phyloP scores from a whole-genome alignment of 2,113 vertebrate genomes.

The Tonatia bakeri region DNA sequence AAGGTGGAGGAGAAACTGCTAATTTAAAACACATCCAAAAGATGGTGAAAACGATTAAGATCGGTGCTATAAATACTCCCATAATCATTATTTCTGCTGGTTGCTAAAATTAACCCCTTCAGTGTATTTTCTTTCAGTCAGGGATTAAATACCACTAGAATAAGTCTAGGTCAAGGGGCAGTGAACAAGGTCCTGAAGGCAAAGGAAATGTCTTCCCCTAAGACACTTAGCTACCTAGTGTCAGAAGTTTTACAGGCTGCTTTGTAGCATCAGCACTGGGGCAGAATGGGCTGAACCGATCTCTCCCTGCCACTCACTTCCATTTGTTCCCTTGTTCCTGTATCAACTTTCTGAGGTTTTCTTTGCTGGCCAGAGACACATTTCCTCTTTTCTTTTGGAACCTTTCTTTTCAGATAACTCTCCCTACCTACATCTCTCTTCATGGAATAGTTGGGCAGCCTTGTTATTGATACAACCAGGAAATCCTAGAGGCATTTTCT shows the following conservation, averaged over 20 bases:
- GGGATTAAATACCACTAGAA: slow-evolving; percentile 16
- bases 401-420: background rate
- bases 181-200: background rate
- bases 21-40: slow-evolving; percentile 50
- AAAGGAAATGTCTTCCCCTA: background rate
- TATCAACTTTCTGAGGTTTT: background rate
- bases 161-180: background rate
- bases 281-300: background rate
- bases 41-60: slow-evolving; percentile 31
- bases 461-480: background rate
- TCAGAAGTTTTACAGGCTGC: background rate
- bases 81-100: background rate
- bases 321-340: background rate
- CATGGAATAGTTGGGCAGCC: background rate
- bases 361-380: background rate
- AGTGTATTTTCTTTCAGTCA: background rate
- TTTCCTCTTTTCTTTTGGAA: background rate
- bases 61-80: slow-evolving; percentile 41
- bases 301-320: background rate
- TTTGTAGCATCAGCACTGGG: background rate
- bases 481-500: background rate
- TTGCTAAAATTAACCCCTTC: slow-evolving; percentile 34
- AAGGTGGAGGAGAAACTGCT: slow-evolving; percentile 11
- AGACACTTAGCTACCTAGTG: background rate
- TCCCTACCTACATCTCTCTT: background rate